Percentiles rank a stretch among this genome's conserved stretches.
phyloP scores from a whole-genome alignment of 2,888 invertebrate species.

The Melinaea menophilus region DNA sequence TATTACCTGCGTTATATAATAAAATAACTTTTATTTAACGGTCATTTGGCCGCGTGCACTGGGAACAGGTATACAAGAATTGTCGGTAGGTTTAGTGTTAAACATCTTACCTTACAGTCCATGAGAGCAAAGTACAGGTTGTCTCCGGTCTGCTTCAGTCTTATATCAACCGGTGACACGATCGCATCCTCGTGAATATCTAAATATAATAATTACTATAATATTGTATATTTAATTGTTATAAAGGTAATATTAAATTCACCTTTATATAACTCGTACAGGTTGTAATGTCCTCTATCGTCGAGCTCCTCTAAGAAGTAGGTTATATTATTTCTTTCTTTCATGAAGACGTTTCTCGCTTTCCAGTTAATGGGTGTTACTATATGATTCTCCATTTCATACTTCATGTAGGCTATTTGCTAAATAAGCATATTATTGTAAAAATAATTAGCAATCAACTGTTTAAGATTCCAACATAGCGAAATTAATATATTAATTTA shows the following conservation, averaged over 20 bases:
- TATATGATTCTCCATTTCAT: conserved; percentile 40
- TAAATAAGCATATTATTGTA: conserved; percentile 22
- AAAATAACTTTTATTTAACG: too few species aligned
- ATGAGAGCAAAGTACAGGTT: conserved; percentile 48
- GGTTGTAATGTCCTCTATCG: conserved; percentile 49
- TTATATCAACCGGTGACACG: conserved; percentile 38
- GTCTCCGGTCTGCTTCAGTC: conserved; percentile 52
- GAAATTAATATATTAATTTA: too few species aligned
- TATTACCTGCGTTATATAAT: too few species aligned
- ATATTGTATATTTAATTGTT: conserved; percentile 1
- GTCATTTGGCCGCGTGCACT: too few species aligned
- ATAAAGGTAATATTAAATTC: conserved; percentile 9
- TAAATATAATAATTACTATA: conserved; percentile 26
- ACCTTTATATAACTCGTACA: conserved; percentile 42
- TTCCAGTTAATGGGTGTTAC: conserved; percentile 48
- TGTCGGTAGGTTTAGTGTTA: not conserved
- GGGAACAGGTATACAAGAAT: too few species aligned
- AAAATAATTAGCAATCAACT: too few species aligned
- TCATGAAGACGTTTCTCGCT: conserved; percentile 44
- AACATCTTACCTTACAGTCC: conserved; percentile 46
- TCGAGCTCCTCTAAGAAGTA: conserved; percentile 46
- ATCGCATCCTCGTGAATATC: conserved; percentile 30
- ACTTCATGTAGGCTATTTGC: conserved; percentile 42
- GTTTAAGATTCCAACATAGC: too few species aligned
- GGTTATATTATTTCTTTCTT: conserved; percentile 33